Base-by-base conservation (phyloP, 2,888 invertebrate genomes). In the Chymomyza caudatula region DNA sequence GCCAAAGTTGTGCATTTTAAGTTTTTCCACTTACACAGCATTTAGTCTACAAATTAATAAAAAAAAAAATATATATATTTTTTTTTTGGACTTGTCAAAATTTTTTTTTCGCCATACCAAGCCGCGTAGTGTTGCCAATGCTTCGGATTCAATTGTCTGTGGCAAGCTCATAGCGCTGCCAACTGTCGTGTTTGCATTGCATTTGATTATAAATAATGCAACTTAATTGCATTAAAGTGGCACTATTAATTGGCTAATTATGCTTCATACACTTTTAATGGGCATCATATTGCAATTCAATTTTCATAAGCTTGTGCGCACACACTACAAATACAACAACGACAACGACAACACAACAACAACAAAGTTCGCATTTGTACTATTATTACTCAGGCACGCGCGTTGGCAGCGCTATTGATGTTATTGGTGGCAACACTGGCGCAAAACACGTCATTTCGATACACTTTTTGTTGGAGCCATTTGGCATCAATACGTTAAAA, bases 341-440 rank as follows among this genome's bases (percentile, higher is more conserved):
- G 25, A 6, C 29, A 11, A 37, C 29, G 29, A 11, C 29, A 2
- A 37, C 29, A 37, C n/a, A n/a, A n/a, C n/a, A n/a, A n/a, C n/a
- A n/a, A n/a, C n/a, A n/a, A n/a, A n/a, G n/a, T n/a, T n/a, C n/a
- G n/a, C n/a, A n/a, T n/a, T n/a, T n/a, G n/a, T n/a, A n/a, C n/a
- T n/a, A 37, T 37, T 37, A 37, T 11, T 11, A 37, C 11, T 37
- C 29, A 37, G 29, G 29, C 29, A 51, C 13, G 55, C 51, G 56
- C 68, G 74, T 69, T 77, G 80, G 68, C 80, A 80, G 65, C 85
- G 67, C 84, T 85, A 47, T 55, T 54, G 65, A 20, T 79, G 79
- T 80, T 80, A 84, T 85, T 73, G 85, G 84, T 85, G 80, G 84
- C 80, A 80, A 85, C 86, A 85, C 86, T 80, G 77, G 73, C 73